Conservation (phyloP, 2,888 invertebrate species). For the Polia nebulosa region DNA sequence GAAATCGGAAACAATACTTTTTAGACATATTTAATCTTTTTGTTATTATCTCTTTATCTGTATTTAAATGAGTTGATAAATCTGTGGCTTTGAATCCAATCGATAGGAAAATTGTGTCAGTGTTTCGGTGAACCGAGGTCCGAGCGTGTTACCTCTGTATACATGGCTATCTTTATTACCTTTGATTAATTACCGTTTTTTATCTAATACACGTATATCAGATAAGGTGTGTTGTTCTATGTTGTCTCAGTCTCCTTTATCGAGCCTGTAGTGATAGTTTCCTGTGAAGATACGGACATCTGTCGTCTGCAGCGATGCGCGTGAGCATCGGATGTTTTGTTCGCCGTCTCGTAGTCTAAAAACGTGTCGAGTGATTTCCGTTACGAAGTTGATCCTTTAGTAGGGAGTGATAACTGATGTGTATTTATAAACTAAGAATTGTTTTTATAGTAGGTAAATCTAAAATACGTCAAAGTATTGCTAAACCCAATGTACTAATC, state of each 20-base stretch:
- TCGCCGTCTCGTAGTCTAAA: slow-evolving; percentile 44
- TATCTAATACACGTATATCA: slow-evolving; percentile 58
- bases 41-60: slow-evolving; percentile 45
- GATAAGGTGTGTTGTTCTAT: slow-evolving; percentile 59
- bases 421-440: slow-evolving; percentile 25
- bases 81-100: slow-evolving; percentile 27
- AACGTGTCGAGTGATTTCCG: slow-evolving; percentile 62
- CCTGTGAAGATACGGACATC: slow-evolving; percentile 46
- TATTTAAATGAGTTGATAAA: slow-evolving; percentile 45
- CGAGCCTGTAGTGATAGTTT: slow-evolving; percentile 59
- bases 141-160: slow-evolving; percentile 1
- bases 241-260: slow-evolving; percentile 49
- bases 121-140: slow-evolving; percentile 9
- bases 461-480: slow-evolving; percentile 29
- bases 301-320: slow-evolving; percentile 37
- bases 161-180: slow-evolving; percentile 56
- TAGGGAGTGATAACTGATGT: slow-evolving; percentile 33
- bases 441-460: background rate
- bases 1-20: slow-evolving; percentile 20
- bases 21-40: slow-evolving; percentile 8
- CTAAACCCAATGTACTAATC: slow-evolving; percentile 53
- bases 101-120: slow-evolving; percentile 34
- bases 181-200: slow-evolving; percentile 68
- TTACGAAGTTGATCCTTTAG: slow-evolving; percentile 48
- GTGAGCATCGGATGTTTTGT: slow-evolving; percentile 49